phyloP scores from a whole-genome alignment of 30 jellyfish, hydroid and myxozoan species.

The Chrysaora quinquecirrha region DNA sequence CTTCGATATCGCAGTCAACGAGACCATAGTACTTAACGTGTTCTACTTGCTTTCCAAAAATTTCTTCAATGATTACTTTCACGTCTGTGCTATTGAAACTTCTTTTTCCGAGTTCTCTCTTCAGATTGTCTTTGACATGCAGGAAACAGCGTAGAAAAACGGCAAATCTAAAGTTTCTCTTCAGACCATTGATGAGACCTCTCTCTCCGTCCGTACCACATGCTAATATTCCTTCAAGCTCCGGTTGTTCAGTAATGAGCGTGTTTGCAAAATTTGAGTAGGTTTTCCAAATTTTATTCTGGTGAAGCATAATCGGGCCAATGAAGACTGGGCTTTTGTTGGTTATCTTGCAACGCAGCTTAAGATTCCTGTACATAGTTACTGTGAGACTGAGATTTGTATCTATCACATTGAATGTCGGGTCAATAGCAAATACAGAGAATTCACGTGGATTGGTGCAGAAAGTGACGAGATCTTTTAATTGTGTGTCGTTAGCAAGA shows the following conservation, averaged over 20 bases:
- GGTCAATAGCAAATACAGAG: not conserved
- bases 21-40: no score
- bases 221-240: not conserved
- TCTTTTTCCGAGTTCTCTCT: no score
- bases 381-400: slow-evolving; percentile 7
- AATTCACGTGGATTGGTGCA: slow-evolving; percentile 8
- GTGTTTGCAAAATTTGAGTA: not conserved
- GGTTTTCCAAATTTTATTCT: not conserved
- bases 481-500: not conserved
- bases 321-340: slow-evolving; percentile 4
- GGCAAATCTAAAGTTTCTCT: not conserved
- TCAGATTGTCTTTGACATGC: no score
- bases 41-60: no score
- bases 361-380: slow-evolving; percentile 6
- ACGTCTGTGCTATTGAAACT: no score
- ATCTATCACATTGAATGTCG: not conserved
- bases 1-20: no score
- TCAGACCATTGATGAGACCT: not conserved
- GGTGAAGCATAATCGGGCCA: slow-evolving; percentile 21
- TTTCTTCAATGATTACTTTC: no score
- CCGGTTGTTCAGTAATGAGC: not conserved
- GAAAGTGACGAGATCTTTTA: not conserved
- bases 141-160: no score
- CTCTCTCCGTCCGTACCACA: slow-evolving; percentile 18
- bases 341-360: not conserved